Conservation (phyloP, 1,140 invertebrate genomes). For the Eubasilissa regina region DNA sequence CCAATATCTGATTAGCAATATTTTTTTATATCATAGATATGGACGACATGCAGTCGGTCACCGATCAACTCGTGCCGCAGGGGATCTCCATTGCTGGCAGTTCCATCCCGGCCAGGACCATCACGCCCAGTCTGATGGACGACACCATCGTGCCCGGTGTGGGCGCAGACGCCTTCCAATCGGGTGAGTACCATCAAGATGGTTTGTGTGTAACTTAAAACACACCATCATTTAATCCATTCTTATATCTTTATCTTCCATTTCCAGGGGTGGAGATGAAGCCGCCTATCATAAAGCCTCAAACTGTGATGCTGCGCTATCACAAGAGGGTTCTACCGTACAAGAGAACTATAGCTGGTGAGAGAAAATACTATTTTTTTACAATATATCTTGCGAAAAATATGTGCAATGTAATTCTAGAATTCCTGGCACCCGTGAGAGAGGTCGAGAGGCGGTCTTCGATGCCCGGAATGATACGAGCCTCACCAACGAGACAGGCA, state of each 20-base stretch:
- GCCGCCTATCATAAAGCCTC: constrained; percentile 65
- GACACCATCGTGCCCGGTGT: constrained; percentile 1
- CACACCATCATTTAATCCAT: too few relatives aligned
- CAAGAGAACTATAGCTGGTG: constrained; percentile 67
- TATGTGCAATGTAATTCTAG: too few relatives aligned
- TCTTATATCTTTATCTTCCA: too few relatives aligned
- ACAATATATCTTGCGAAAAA: too few relatives aligned
- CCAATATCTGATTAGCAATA: too few relatives aligned
- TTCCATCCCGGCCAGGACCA: not conserved
- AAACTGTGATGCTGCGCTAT: constrained; percentile 66
- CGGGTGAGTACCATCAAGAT: not conserved
- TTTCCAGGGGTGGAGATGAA: constrained; percentile 64
- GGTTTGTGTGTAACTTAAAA: too few relatives aligned
- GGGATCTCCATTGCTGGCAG: constrained; percentile 38
- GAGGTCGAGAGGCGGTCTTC: too few relatives aligned
- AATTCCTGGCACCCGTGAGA: too few relatives aligned
- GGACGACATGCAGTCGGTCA: constrained; percentile 64
- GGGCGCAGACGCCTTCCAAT: not conserved
- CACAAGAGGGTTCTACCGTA: constrained; percentile 68
- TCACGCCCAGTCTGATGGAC: constrained; percentile 13
- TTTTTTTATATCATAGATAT: constrained; percentile 61
- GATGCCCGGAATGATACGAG: too few relatives aligned
- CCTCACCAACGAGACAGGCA: too few relatives aligned
- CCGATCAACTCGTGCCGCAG: constrained; percentile 66
- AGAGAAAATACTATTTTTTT: constrained; percentile 23